Percentiles rank a stretch among this genome's conserved stretches.
These are phyloP conservation scores for Amblyopsis hoosieri DNA, from an alignment of 2,797 vertebrate genomes.

Conservation along the genomic window DNA sequence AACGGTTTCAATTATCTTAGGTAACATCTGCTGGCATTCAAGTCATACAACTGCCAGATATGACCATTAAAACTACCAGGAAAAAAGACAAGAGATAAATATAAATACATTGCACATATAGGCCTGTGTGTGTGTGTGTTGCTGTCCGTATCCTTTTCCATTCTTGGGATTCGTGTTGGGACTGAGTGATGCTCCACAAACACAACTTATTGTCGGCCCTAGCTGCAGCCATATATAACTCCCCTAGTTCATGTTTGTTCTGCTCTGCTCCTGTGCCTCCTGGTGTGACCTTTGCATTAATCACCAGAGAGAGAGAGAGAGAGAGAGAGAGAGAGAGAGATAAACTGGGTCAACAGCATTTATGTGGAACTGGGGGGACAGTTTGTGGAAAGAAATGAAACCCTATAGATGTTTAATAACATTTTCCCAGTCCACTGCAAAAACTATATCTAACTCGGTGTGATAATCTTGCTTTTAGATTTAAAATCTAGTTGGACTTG, in stretches of 20 bases:
- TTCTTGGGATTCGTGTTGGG: slow-evolving; percentile 27
- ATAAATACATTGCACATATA: too few species aligned
- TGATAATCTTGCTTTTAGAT: too few species aligned
- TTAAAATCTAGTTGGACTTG: too few species aligned
- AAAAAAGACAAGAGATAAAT: too few species aligned
- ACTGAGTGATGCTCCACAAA: slow-evolving; percentile 48
- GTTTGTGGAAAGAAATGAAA: slow-evolving; percentile 30
- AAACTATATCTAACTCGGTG: too few species aligned
- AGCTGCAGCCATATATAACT: slow-evolving; percentile 39
- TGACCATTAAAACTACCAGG: too few species aligned
- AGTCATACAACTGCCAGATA: too few species aligned
- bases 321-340: slow-evolving; percentile 41
- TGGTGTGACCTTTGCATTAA: slow-evolving; percentile 71
- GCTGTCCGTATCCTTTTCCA: not conserved
- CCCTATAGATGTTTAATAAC: not conserved
- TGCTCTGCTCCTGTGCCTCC: slow-evolving; percentile 46
- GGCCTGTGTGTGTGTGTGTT: not conserved
- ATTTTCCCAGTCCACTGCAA: too few species aligned
- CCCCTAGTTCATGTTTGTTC: slow-evolving; percentile 48
- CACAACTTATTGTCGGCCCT: slow-evolving; percentile 45
- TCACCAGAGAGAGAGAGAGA: slow-evolving; percentile 33
- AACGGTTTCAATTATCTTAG: too few species aligned
- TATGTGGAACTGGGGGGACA: slow-evolving; percentile 48
- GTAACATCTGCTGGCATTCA: too few species aligned
- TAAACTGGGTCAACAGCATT: slow-evolving; percentile 77